Evolutionary conservation across 2,113 vertebrate species (phyloP).

Genomic region (Percopsis transmontana): DNA sequence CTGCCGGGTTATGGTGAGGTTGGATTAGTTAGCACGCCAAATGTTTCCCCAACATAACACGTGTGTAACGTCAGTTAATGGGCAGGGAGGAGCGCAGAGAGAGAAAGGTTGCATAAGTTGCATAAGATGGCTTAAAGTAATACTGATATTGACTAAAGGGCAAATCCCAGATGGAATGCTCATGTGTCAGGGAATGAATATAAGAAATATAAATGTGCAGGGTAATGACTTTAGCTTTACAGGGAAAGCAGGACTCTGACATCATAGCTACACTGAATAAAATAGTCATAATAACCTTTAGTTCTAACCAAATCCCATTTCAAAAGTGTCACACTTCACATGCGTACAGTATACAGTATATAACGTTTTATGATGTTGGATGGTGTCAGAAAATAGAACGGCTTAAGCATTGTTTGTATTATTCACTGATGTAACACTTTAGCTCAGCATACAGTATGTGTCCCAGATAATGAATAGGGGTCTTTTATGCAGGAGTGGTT

Average conservation of each 20-base stretch:
- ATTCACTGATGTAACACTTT: no score
- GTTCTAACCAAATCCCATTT: conserved; percentile 17
- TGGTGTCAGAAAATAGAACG: no score
- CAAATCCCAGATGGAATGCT: conserved; percentile 42
- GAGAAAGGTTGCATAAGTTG: conserved; percentile 39
- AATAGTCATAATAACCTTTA: neutral
- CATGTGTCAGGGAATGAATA: conserved; percentile 40
- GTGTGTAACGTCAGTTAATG: conserved; percentile 71
- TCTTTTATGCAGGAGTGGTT: neutral
- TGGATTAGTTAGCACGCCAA: conserved; percentile 74
- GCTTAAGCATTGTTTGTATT: no score
- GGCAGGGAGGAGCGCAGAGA: conserved; percentile 37
- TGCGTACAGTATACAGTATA: neutral
- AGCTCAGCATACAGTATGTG: neutral
- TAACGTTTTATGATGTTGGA: no score
- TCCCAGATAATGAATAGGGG: neutral
- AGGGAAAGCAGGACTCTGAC: conserved; percentile 4
- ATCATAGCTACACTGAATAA: neutral
- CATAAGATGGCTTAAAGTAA: conserved; percentile 69
- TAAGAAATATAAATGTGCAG: conserved; percentile 9
- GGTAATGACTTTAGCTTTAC: neutral
- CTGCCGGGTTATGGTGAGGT: conserved; percentile 48
- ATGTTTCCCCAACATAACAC: conserved; percentile 60
- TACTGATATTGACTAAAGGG: conserved; percentile 54
- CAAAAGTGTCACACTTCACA: neutral